Evolutionary conservation across 2,888 invertebrate genomes (phyloP).

Genomic region (Druceiella hillmani): DNA sequence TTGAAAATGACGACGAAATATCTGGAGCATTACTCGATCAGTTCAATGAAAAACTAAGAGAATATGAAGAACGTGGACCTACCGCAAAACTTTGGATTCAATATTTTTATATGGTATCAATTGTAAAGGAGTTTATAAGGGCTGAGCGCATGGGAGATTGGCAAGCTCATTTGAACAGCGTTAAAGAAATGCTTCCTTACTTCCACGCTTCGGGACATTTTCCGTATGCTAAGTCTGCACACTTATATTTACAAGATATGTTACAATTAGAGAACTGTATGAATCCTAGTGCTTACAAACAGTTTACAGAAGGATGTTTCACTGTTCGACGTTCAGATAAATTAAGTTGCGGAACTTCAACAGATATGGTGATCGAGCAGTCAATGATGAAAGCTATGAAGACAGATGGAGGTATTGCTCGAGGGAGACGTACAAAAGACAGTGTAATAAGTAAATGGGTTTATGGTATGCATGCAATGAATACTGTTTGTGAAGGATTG

Average conservation of each 20-base stretch:
- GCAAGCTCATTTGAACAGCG: conserved; percentile 30
- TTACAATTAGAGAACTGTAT: conserved; percentile 25
- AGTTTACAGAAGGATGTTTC: conserved; percentile 30
- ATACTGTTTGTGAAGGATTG: conserved; percentile 28
- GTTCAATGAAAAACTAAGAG: conserved; percentile 26
- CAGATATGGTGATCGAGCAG: conserved; percentile 32
- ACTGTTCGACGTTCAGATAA: conserved; percentile 31
- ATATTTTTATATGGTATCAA: conserved; percentile 31
- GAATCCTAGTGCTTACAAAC: conserved; percentile 27
- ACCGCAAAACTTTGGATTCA: conserved; percentile 30
- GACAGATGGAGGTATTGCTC: conserved; percentile 33
- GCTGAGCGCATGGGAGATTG: conserved; percentile 34
- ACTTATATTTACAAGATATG: conserved; percentile 30
- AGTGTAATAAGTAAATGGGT: conserved; percentile 33
- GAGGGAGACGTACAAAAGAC: conserved; percentile 32
- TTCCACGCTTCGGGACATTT: too few relatives aligned
- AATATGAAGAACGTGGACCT: conserved; percentile 28
- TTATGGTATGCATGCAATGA: conserved; percentile 28
- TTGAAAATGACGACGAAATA: conserved; percentile 28
- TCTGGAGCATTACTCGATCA: conserved; percentile 26
- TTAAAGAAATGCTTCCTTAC: conserved; percentile 33
- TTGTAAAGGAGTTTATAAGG: conserved; percentile 31
- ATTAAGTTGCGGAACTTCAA: conserved; percentile 32
- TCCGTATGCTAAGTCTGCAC: conserved; percentile 24
- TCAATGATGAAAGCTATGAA: conserved; percentile 30